Base-by-base conservation (phyloP, 1,140 invertebrate species). In the Aphaenogaster rudis region DNA sequence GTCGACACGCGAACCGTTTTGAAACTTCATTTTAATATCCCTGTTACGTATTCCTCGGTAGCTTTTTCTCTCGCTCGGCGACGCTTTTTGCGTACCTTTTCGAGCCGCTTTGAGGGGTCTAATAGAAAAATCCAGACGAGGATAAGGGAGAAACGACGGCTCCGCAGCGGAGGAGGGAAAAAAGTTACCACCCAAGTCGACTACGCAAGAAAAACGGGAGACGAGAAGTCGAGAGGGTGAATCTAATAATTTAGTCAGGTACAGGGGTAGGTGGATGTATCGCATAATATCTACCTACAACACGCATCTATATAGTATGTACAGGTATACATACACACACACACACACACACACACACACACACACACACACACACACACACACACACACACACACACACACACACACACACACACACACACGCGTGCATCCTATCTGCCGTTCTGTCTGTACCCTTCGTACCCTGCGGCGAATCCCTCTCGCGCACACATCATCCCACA, bases 181-280 rank as follows among this genome's bases (percentile, higher is more conserved):
- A 88, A 84, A 86, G 79, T 88, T 91, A 88, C 88, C 63, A 48
- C 33, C 57, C 74, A 54, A 36, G 42, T 64, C 78, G 77, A 64
- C 36, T 15, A 42, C 39, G 57, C 42, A 71, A 61, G 71, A 48
- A 85, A 52, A 61, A 76, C 33, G 66, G 6, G 21, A 81, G n/a
- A 52, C 33, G 59, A n/a, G 45, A 39, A 88, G 71, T 66, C 88
- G 17, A 48, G 81, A 87, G 36, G 48, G 21, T 48, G 66, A 91
- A 90, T 91, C 86, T 90, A 92, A 91, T 91, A 91, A 92, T 91
- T 91, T 90, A 92, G 88, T 88, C 82, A 88, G 67, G 63, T 77
- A 88, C n/a, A 45, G 69, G 39, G n/a, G 13, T 45, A 36, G 45
- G 57, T 61, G 57, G 59, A 33, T 63, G 80, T 80, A 86, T 64